Percentiles rank a stretch among this genome's conserved stretches.
Evolutionary conservation across 2,888 invertebrate genomes (phyloP).

Genomic region (Eugnorisma glareosa): DNA sequence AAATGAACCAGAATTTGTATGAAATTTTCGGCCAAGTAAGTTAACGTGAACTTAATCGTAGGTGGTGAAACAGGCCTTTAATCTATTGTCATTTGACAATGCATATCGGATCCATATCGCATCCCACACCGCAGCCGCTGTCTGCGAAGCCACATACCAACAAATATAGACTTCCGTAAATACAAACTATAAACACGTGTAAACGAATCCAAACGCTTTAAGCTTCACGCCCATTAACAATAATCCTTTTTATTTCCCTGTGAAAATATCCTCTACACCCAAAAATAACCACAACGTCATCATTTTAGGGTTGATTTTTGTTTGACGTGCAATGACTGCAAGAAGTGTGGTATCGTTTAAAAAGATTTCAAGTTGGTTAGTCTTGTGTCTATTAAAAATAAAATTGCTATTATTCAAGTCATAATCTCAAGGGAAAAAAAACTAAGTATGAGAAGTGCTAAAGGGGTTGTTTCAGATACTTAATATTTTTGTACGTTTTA

Average conservation of each 20-base stretch:
- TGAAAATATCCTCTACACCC: slow-evolving; percentile 63
- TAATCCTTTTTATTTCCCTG: slow-evolving; percentile 84
- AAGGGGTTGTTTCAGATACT: slow-evolving; percentile 41
- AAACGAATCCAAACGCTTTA: slow-evolving; percentile 75
- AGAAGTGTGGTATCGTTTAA: slow-evolving; percentile 77
- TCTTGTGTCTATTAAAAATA: slow-evolving; percentile 76
- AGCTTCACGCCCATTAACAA: slow-evolving; percentile 80
- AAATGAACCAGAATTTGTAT: too few relatives aligned
- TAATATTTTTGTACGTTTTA: slow-evolving; percentile 20
- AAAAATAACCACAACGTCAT: slow-evolving; percentile 59
- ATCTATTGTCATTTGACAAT: slow-evolving; percentile 27
- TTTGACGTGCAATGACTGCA: slow-evolving; percentile 29
- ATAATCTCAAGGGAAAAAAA: slow-evolving; percentile 71
- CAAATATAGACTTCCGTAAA: slow-evolving; percentile 76
- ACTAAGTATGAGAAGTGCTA: slow-evolving; percentile 61
- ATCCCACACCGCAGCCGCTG: slow-evolving; percentile 43
- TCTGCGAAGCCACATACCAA: slow-evolving; percentile 64
- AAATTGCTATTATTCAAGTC: slow-evolving; percentile 80
- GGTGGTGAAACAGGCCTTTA: neutral
- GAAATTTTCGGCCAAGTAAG: too few relatives aligned
- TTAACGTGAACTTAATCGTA: too few relatives aligned
- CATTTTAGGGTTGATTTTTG: slow-evolving; percentile 73
- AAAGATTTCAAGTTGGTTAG: slow-evolving; percentile 80
- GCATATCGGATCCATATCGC: neutral
- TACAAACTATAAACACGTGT: slow-evolving; percentile 81